These are phyloP conservation scores for Polyommatus icarus DNA, from an alignment of 2,888 invertebrate genomes.

Conservation along the genomic window DNA sequence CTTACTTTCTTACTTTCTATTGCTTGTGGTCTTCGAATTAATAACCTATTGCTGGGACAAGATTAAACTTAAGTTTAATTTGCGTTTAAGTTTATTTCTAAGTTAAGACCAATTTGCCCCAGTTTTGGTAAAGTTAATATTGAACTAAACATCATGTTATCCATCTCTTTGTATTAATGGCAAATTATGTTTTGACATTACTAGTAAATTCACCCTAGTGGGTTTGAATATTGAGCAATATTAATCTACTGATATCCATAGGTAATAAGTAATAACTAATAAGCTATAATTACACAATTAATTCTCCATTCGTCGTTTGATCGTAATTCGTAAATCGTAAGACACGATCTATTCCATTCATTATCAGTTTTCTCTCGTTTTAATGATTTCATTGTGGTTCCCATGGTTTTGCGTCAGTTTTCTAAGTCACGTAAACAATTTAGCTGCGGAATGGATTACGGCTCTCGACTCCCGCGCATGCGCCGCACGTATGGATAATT, in stretches of 20 bases:
- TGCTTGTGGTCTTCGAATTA: conserved; percentile 14
- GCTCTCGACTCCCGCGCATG: conserved; percentile 47
- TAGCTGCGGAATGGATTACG: conserved; percentile 38
- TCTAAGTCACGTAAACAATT: conserved; percentile 56
- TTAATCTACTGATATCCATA: too few relatives aligned
- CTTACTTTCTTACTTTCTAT: conserved; percentile 31
- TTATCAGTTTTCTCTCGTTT: conserved; percentile 29
- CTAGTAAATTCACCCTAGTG: too few relatives aligned
- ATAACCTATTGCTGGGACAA: too few relatives aligned
- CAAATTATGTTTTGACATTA: too few relatives aligned
- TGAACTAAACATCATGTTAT: too few relatives aligned
- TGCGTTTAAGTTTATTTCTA: too few relatives aligned
- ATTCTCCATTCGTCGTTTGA: neutral
- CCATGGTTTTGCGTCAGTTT: conserved; percentile 35
- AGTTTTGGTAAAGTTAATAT: too few relatives aligned
- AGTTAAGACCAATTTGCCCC: too few relatives aligned
- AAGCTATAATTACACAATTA: neutral
- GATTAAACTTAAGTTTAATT: too few relatives aligned
- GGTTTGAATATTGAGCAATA: too few relatives aligned
- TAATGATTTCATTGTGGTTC: conserved; percentile 20
- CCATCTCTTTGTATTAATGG: too few relatives aligned
- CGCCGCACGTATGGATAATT: conserved; percentile 61
- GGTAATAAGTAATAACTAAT: neutral
- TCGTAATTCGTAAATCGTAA: neutral
- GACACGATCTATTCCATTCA: conserved; percentile 18